Base-by-base conservation (phyloP, 2,797 vertebrate genomes). In the Pelochelys cantorii region DNA sequence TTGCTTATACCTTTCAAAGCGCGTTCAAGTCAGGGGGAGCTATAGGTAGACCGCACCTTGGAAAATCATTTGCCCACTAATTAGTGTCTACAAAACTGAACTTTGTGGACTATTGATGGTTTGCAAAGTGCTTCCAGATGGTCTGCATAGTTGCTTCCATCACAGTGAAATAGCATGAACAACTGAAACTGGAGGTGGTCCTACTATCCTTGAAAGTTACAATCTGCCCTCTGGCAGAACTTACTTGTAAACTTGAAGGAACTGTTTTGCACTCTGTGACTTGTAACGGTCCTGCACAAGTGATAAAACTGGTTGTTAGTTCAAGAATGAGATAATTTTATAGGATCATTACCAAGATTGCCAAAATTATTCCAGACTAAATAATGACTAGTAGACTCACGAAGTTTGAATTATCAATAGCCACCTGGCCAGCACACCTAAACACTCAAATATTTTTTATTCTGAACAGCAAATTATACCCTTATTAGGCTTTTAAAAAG, bases 1-100 rank as follows among this genome's bases (percentile, higher is more conserved):
- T 83, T 81, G 74, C 56, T 89, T 42, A 60, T 85, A 90, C 60
- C 81, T 86, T 86, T 15, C 34, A 86, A 91, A 92, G 94, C 59
- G 82, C 74, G 80, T 12, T 91, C 74, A 87, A 93, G 23, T 71
- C 93, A 94, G 90, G 79, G 81, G 84, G 94, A 95, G 25, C 86
- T 87, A 94, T 77, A 95, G 93, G 94, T 34, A n/a, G 7, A 4
- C 74, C 48, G 12, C 31, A 90, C 54, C 68, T 92, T 87, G 89
- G 85, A 95, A 97, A 97, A 96, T 90, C 93, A 94, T 89, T 86
- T 88, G 87, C 60, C 77, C 80, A 71, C 62, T 82, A 82, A 94
- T 93, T 81, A 91, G 75, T 95, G 52, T 87, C 95, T 95, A 94
- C 95, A 97, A 91, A 95, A 55, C 27, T 1, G 0, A 59, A 59